These are phyloP conservation scores for Elaphurus davidianus DNA, from an alignment of 2,113 vertebrate species.

Conservation along the genomic window DNA sequence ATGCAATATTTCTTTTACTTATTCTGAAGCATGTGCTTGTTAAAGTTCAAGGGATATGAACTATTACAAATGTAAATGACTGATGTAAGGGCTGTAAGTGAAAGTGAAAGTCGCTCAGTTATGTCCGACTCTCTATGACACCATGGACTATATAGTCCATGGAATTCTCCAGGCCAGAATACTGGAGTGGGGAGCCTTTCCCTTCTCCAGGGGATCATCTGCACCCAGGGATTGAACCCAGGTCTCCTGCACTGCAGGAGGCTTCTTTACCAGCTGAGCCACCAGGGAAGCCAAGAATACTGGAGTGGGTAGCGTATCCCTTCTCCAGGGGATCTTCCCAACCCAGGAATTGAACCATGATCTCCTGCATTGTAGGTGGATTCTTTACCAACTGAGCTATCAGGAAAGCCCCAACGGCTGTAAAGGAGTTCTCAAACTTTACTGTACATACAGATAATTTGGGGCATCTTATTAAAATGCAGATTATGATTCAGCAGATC, in stretches of 20 bases:
- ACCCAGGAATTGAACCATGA: not conserved
- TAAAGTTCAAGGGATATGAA: not conserved
- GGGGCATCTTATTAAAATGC: not conserved
- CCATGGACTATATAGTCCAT: not conserved
- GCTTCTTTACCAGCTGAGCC: too few species aligned
- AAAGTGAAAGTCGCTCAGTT: not conserved
- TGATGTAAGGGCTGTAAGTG: not conserved
- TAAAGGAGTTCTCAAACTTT: not conserved
- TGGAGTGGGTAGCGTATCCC: not conserved
- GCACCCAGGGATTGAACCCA: too few species aligned
- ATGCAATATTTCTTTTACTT: not conserved
- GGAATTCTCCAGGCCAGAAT: not conserved
- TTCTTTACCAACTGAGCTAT: not conserved
- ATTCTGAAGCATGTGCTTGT: not conserved
- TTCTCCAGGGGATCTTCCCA: not conserved
- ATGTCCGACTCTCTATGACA: not conserved
- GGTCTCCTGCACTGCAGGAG: too few species aligned
- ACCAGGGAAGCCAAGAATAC: too few species aligned
- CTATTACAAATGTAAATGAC: not conserved
- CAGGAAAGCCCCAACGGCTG: not conserved
- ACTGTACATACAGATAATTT: not conserved
- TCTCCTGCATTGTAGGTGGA: not conserved
- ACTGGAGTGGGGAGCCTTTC: not conserved
- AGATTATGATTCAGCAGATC: not conserved
- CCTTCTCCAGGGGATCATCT: too few species aligned